phyloP scores from a whole-genome alignment of 2,888 invertebrate genomes.

The Scaptomyza polygonia region DNA sequence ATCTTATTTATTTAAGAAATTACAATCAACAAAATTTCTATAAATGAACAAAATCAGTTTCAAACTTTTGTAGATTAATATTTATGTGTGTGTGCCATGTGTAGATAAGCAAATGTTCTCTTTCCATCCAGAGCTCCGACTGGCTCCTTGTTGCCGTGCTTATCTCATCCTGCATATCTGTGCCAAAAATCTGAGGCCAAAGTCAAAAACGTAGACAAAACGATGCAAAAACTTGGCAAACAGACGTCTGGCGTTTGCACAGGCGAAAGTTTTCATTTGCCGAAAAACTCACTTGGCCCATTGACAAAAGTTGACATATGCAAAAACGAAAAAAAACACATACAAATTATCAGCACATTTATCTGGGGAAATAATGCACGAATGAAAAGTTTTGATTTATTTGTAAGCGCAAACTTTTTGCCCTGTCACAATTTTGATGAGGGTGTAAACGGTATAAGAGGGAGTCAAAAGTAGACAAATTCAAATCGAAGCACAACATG shows the following conservation, averaged over 20 bases:
- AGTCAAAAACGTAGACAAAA: conserved; percentile 46
- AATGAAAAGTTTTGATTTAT: conserved; percentile 80
- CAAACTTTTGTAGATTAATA: conserved; percentile 30
- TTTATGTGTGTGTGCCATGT: conserved; percentile 7
- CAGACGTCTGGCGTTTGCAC: conserved; percentile 39
- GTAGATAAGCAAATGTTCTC: conserved; percentile 35
- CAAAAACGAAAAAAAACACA: conserved; percentile 50
- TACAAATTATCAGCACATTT: conserved; percentile 79
- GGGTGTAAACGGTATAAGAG: conserved; percentile 49
- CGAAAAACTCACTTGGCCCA: conserved; percentile 61
- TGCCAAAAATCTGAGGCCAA: conserved; percentile 44
- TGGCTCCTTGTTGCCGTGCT: conserved; percentile 13
- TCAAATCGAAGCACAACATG: conserved; percentile 31
- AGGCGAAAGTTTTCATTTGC: conserved; percentile 27
- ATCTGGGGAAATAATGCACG: conserved; percentile 71
- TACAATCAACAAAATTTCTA: not conserved
- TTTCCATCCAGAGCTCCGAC: not conserved
- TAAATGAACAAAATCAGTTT: conserved; percentile 37
- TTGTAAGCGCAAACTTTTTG: conserved; percentile 76
- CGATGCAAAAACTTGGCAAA: conserved; percentile 57
- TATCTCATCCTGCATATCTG: conserved; percentile 23
- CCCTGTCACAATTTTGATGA: conserved; percentile 75
- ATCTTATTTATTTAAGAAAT: too few relatives aligned
- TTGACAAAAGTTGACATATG: conserved; percentile 80
- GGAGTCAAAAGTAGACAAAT: conserved; percentile 8